Evolutionary conservation across 2,888 invertebrate genomes (phyloP).

Genomic region (Timema podura): DNA sequence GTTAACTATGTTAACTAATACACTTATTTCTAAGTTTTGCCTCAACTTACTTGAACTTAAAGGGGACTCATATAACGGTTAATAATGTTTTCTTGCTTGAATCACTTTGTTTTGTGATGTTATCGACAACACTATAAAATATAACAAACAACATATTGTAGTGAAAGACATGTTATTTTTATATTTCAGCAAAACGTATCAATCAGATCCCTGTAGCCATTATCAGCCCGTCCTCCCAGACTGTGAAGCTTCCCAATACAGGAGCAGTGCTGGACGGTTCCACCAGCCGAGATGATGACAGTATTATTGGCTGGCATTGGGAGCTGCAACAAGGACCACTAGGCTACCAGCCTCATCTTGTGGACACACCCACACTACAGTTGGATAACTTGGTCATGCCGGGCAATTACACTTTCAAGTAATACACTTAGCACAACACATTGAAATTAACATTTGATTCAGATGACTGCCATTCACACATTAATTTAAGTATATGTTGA

Average conservation of each 20-base stretch:
- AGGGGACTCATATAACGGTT: too few relatives aligned
- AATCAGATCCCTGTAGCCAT: slow-evolving; percentile 82
- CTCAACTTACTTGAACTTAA: too few relatives aligned
- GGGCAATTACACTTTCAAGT: slow-evolving; percentile 85
- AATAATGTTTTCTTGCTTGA: too few relatives aligned
- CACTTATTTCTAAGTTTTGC: too few relatives aligned
- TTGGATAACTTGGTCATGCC: slow-evolving; percentile 78
- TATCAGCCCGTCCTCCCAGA: slow-evolving; percentile 80
- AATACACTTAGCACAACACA: slow-evolving; percentile 30
- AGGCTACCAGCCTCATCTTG: slow-evolving; percentile 74
- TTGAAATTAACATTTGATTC: neutral
- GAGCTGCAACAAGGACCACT: slow-evolving; percentile 83
- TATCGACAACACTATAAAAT: too few relatives aligned
- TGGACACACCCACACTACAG: slow-evolving; percentile 77
- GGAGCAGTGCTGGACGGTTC: slow-evolving; percentile 85
- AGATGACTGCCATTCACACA: too few relatives aligned
- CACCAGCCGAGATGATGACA: slow-evolving; percentile 68
- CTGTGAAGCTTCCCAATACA: slow-evolving; percentile 84
- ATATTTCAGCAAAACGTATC: slow-evolving; percentile 61
- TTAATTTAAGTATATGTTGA: neutral
- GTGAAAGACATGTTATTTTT: too few relatives aligned
- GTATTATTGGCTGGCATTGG: slow-evolving; percentile 87
- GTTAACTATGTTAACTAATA: too few relatives aligned
- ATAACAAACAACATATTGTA: too few relatives aligned
- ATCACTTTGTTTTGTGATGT: too few relatives aligned